phyloP scores from a whole-genome alignment of 2,113 vertebrate species.

The Macrotus californicus region DNA sequence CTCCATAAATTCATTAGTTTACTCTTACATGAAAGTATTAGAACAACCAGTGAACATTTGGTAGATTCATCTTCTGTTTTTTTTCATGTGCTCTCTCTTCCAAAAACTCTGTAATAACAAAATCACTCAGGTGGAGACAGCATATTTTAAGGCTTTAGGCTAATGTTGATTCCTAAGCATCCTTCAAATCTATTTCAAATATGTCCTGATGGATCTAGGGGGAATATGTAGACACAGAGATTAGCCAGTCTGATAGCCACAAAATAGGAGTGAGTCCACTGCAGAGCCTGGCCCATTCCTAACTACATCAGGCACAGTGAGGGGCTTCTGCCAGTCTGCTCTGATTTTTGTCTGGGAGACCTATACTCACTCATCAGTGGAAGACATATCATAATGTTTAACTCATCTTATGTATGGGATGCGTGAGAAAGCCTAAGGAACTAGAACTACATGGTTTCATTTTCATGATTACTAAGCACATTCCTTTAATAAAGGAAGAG shows the following conservation, averaged over 20 bases:
- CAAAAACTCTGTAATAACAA: slow-evolving; percentile 26
- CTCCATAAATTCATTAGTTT: slow-evolving; percentile 2
- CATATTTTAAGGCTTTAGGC: background rate
- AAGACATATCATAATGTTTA: background rate
- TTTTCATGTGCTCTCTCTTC: background rate
- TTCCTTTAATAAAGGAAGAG: background rate
- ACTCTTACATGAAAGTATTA: slow-evolving; percentile 8
- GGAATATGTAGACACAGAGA: background rate
- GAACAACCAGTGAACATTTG: background rate
- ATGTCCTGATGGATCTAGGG: background rate
- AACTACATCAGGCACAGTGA: background rate
- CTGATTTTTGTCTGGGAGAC: background rate
- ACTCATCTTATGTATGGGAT: background rate
- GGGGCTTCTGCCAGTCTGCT: background rate
- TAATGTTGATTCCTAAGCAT: slow-evolving; percentile 7
- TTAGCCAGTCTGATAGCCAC: background rate
- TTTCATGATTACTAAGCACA: background rate
- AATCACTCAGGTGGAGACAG: background rate
- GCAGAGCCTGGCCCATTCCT: background rate
- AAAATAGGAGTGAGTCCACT: background rate
- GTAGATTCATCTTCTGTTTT: background rate
- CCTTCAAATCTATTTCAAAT: background rate
- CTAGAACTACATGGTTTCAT: background rate
- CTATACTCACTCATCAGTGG: background rate
- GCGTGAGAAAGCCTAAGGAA: background rate